phyloP scores from a whole-genome alignment of 2,888 invertebrate genomes.

The Callinectes sapidus region DNA sequence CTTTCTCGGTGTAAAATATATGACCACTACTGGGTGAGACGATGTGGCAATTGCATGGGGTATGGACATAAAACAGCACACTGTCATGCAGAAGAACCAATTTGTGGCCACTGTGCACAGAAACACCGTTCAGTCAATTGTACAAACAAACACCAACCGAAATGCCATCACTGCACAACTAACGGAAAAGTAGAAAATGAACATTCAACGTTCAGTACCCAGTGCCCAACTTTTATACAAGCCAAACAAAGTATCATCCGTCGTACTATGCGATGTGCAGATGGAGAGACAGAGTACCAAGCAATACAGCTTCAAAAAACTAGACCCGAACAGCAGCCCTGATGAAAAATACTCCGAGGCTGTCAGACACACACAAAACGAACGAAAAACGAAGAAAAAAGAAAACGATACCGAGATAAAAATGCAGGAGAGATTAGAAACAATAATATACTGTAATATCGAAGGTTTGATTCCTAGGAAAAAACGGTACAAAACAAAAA shows the following conservation, averaged over 20 bases:
- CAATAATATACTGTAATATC: neutral
- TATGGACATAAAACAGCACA: slow-evolving; percentile 16
- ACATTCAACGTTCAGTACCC: neutral
- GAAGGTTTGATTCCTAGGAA: too few relatives aligned
- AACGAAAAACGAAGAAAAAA: neutral
- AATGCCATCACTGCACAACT: neutral
- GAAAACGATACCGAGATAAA: too few relatives aligned
- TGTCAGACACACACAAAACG: neutral
- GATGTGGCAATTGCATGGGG: slow-evolving; percentile 9
- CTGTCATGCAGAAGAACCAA: neutral
- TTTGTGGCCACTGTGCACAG: neutral
- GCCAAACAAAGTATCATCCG: neutral
- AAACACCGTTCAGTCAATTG: too few relatives aligned
- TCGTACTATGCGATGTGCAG: neutral
- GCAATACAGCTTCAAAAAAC: neutral
- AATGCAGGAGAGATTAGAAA: too few relatives aligned
- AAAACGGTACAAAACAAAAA: neutral
- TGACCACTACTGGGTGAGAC: neutral
- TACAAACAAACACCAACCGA: neutral
- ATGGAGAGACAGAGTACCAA: neutral
- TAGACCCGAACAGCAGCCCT: neutral
- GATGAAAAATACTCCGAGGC: too few relatives aligned
- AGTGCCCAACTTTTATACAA: neutral
- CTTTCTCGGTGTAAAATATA: neutral
- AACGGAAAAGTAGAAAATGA: neutral